phyloP scores from a whole-genome alignment of 2,113 vertebrate genomes.

The Spilogale gracilis region DNA sequence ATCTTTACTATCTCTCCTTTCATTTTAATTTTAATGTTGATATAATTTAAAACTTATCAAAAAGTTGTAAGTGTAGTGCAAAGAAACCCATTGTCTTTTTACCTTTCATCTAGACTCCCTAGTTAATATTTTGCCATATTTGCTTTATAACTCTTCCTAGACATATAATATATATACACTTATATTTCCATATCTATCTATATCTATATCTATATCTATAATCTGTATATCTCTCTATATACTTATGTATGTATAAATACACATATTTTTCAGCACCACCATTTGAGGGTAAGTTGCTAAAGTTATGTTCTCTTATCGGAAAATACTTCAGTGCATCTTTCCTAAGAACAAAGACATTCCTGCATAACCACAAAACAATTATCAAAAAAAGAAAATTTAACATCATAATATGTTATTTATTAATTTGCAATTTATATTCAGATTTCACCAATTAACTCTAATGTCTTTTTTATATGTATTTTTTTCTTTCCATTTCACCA shows the following conservation, averaged over 20 bases:
- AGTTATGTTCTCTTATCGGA: background rate
- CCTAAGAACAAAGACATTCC: background rate
- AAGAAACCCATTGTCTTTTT: background rate
- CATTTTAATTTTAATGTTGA: constrained; percentile 35
- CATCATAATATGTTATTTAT: background rate
- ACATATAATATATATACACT: background rate
- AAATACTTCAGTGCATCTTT: background rate
- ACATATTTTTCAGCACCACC: background rate
- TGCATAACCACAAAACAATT: background rate
- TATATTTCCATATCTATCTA: background rate
- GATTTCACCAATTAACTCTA: background rate
- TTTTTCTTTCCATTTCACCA: background rate
- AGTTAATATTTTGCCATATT: background rate
- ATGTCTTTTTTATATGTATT: background rate
- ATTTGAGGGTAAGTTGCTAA: background rate
- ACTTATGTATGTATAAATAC: too few species aligned
- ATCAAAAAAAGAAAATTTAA: background rate
- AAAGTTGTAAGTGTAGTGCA: background rate
- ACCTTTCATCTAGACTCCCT: background rate
- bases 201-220: background rate
- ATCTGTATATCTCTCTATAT: too few species aligned
- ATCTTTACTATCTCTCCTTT: background rate
- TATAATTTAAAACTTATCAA: background rate
- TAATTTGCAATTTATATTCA: background rate
- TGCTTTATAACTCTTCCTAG: background rate